A percentile compares a stretch with the other conserved stretches of the same genome.
phyloP scores from a whole-genome alignment of 2,888 invertebrate species.

The Hypomecis punctinalis region DNA sequence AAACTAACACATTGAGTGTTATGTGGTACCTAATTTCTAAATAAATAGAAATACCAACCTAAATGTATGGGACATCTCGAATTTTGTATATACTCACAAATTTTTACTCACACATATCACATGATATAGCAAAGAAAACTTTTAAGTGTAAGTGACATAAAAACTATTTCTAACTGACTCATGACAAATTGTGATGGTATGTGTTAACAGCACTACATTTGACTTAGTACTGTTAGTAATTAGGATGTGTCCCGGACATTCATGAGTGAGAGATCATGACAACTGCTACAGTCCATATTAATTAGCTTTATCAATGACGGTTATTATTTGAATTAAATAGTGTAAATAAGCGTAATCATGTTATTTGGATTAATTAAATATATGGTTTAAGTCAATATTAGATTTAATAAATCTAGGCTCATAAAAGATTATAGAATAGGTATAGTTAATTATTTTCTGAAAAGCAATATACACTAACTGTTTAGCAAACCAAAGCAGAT shows the following conservation, averaged over 20 bases:
- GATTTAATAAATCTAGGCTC: neutral
- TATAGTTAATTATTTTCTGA: no score
- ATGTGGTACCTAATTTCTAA: no score
- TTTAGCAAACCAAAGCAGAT: no score
- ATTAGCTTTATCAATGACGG: slow-evolving; percentile 19
- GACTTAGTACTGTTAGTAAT: slow-evolving; percentile 41
- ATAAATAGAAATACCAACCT: slow-evolving; percentile 35
- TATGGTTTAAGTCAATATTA: neutral
- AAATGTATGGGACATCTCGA: slow-evolving; percentile 36
- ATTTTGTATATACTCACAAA: slow-evolving; percentile 7
- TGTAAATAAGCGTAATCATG: slow-evolving; percentile 1
- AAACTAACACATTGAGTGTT: no score
- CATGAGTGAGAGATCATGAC: slow-evolving; percentile 21
- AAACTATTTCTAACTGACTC: neutral
- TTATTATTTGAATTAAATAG: slow-evolving; percentile 4
- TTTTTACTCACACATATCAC: no score
- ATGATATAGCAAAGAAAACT: no score
- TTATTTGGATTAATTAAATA: slow-evolving; percentile 10
- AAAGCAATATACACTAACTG: no score
- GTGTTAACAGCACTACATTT: slow-evolving; percentile 42
- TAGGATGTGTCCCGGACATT: slow-evolving; percentile 20
- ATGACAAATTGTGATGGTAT: slow-evolving; percentile 5
- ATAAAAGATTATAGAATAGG: no score
- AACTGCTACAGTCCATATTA: slow-evolving; percentile 9
- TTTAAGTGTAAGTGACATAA: no score